phyloP scores from a whole-genome alignment of 2,113 vertebrate species.

The Cardinalis cardinalis region DNA sequence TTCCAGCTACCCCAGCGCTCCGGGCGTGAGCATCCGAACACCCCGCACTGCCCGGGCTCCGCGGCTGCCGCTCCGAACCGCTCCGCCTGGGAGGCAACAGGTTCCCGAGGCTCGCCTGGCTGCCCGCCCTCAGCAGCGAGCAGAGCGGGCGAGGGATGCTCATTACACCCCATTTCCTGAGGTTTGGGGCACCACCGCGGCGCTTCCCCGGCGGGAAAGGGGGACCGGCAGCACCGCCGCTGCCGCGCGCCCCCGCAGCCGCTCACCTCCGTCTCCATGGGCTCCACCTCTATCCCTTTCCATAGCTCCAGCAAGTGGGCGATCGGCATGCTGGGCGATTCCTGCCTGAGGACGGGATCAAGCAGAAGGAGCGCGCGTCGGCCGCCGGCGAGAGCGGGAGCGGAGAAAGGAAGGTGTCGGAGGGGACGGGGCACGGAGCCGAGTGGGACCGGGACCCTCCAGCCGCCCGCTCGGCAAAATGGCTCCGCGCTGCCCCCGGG shows the following conservation, averaged over 20 bases:
- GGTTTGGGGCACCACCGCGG: background rate
- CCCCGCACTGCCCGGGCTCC: background rate
- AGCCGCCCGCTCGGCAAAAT: background rate
- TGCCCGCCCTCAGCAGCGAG: background rate
- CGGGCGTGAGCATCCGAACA: background rate
- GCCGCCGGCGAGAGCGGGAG: background rate
- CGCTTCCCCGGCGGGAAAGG: fast-evolving
- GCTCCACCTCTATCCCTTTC: slow-evolving; percentile 78
- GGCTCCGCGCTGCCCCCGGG: background rate
- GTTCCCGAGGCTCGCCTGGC: background rate
- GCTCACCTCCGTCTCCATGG: slow-evolving; percentile 79
- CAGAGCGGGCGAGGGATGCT: background rate
- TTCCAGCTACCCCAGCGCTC: fast-evolving
- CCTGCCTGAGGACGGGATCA: background rate
- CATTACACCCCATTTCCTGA: fast-evolving
- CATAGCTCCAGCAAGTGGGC: slow-evolving; percentile 78
- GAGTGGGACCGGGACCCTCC: background rate
- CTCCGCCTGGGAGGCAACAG: background rate
- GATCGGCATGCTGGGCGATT: slow-evolving; percentile 69
- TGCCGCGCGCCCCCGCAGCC: background rate
- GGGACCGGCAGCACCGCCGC: background rate
- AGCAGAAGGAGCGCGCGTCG: background rate
- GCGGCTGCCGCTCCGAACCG: background rate
- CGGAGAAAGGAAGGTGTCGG: no score
- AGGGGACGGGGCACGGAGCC: fast-evolving